These are phyloP conservation scores for Drosophila willistoni DNA, from an alignment of 1,140 invertebrate species.

Conservation along the genomic window DNA sequence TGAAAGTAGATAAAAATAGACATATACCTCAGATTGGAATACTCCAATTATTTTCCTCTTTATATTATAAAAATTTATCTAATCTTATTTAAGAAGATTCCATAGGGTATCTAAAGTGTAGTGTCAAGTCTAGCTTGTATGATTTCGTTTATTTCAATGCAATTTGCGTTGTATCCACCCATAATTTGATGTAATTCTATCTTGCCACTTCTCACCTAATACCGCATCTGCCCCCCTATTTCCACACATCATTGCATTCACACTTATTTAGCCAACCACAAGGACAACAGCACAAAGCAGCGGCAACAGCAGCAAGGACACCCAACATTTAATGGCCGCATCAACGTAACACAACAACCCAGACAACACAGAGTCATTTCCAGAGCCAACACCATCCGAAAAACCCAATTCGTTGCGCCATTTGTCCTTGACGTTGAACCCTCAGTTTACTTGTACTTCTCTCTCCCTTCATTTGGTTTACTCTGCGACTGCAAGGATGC, in stretches of 20 bases:
- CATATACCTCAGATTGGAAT: no score
- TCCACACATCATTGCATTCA: slow-evolving; percentile 31
- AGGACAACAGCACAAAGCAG: slow-evolving; percentile 19
- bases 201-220: slow-evolving; percentile 3
- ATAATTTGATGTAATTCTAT: slow-evolving; percentile 8
- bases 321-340: slow-evolving; percentile 53
- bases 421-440: slow-evolving; percentile 41
- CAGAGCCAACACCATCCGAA: not conserved
- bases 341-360: slow-evolving; percentile 32
- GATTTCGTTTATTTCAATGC: not conserved
- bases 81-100: no score
- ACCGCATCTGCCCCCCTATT: not conserved
- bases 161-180: slow-evolving; percentile 2
- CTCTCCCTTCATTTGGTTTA: slow-evolving; percentile 13
- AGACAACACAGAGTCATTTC: slow-evolving; percentile 1
- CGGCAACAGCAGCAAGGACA: slow-evolving; percentile 24
- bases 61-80: no score
- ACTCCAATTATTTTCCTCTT: no score
- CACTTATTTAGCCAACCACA: slow-evolving; percentile 35
- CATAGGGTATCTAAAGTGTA: no score
- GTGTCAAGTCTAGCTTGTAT: no score
- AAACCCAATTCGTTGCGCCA: slow-evolving; percentile 30
- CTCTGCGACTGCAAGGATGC: slow-evolving; percentile 58
- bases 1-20: no score
- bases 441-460: not conserved